Percentiles rank a stretch among this genome's conserved stretches.
phyloP scores from a whole-genome alignment of 2,797 vertebrate genomes.

The Manis crassicaudata region DNA sequence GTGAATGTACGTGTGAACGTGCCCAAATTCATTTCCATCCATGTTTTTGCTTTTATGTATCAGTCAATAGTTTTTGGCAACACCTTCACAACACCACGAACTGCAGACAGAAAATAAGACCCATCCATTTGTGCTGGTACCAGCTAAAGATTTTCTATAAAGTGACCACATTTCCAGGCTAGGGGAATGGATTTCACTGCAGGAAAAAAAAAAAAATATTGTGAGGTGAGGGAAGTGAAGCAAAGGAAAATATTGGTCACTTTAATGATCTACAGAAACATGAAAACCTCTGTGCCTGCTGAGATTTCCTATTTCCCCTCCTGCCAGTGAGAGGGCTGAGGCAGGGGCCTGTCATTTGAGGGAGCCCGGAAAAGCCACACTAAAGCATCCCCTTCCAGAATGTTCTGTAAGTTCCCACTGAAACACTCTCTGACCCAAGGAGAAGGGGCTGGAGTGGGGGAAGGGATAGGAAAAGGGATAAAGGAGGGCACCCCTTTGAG shows the following conservation, averaged over 20 bases:
- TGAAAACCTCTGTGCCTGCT: conserved; percentile 75
- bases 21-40: conserved; percentile 52
- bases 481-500: background rate
- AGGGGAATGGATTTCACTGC: conserved; percentile 87
- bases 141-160: conserved; percentile 89
- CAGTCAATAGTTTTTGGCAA: conserved; percentile 80
- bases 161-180: conserved; percentile 85
- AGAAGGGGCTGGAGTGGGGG: background rate
- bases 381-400: background rate
- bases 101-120: conserved; percentile 86
- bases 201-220: conserved; percentile 83
- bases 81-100: conserved; percentile 83
- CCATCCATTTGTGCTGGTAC: conserved; percentile 86
- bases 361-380: background rate
- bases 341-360: background rate
- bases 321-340: conserved; percentile 12
- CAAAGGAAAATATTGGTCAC: conserved; percentile 86
- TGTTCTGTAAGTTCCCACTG: background rate
- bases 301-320: conserved; percentile 71
- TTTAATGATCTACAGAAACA: conserved; percentile 86
- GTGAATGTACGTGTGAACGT: background rate
- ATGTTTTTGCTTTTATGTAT: conserved; percentile 65
- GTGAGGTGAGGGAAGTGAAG: conserved; percentile 82
- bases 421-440: background rate
- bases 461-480: background rate